Evolutionary conservation across 2,888 invertebrate genomes (phyloP).

Genomic region (Dione vanillae): DNA sequence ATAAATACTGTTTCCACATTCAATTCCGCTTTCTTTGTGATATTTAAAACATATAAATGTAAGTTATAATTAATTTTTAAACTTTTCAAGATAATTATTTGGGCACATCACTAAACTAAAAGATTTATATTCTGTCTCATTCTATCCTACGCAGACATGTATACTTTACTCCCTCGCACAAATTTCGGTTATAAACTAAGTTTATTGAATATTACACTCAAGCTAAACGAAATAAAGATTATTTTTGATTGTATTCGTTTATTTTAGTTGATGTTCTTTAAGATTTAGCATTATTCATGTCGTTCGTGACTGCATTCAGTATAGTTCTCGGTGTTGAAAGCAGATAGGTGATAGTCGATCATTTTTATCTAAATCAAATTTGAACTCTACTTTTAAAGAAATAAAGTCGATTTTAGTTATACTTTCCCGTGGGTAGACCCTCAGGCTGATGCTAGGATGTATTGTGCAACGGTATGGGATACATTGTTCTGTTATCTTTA

Average conservation of each 20-base stretch:
- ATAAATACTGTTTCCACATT: background rate
- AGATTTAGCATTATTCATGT: constrained; percentile 77
- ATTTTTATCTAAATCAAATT: background rate
- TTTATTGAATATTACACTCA: constrained; percentile 53
- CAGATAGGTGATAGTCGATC: constrained; percentile 59
- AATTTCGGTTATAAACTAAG: constrained; percentile 55
- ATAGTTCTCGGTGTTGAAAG: constrained; percentile 74
- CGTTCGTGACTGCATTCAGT: constrained; percentile 78
- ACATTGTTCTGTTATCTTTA: constrained; percentile 52
- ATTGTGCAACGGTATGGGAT: constrained; percentile 66
- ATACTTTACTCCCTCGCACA: constrained; percentile 71
- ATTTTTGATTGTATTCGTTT: constrained; percentile 47
- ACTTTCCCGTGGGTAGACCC: constrained; percentile 47
- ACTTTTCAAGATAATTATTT: background rate
- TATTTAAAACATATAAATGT: background rate
- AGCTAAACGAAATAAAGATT: constrained; percentile 48
- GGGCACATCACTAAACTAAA: constrained; percentile 28
- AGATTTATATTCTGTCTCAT: constrained; percentile 52
- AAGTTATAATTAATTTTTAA: background rate
- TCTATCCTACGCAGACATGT: constrained; percentile 48
- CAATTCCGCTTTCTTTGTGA: background rate
- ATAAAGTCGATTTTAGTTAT: constrained; percentile 35
- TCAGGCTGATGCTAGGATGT: constrained; percentile 58
- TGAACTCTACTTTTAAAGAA: background rate
- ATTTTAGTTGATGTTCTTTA: constrained; percentile 41